Conservation (phyloP, 2,113 vertebrate species). For the Colistium nudipinnis region DNA sequence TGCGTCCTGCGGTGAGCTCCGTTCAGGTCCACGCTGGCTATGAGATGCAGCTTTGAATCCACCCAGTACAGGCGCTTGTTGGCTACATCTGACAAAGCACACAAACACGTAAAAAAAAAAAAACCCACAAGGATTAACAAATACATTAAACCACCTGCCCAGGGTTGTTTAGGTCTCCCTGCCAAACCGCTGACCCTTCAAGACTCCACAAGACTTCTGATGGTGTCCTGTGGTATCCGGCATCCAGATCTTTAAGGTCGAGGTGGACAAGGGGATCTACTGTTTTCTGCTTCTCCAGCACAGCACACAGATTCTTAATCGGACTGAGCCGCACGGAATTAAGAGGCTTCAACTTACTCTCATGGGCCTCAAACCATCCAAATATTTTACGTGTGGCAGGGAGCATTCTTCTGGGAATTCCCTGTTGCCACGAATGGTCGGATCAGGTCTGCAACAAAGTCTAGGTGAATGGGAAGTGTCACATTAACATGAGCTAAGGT, state of each 20-base stretch:
- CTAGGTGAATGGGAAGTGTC: no score
- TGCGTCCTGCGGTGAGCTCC: slow-evolving; percentile 92
- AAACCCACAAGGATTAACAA: no score
- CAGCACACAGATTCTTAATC: background rate
- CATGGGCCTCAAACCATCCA: no score
- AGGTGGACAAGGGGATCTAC: background rate
- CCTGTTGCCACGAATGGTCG: background rate
- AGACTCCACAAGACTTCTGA: background rate
- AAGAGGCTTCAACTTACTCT: background rate
- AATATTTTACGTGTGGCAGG: no score
- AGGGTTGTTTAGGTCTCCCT: background rate
- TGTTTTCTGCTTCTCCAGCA: background rate
- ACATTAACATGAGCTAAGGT: background rate
- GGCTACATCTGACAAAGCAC: slow-evolving; percentile 86
- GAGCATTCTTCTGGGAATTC: background rate
- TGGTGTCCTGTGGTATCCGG: background rate
- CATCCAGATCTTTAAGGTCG: background rate
- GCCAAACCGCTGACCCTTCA: background rate
- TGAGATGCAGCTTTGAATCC: slow-evolving; percentile 94
- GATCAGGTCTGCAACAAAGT: background rate
- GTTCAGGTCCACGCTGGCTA: slow-evolving; percentile 93
- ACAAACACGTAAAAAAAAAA: slow-evolving; percentile 50
- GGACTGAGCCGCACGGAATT: background rate
- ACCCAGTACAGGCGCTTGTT: slow-evolving; percentile 98
- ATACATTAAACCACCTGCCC: background rate